A percentile compares a stretch with the other conserved stretches of the same genome.
Conservation (phyloP, 2,888 invertebrate genomes). For the Andrena dorsata region DNA sequence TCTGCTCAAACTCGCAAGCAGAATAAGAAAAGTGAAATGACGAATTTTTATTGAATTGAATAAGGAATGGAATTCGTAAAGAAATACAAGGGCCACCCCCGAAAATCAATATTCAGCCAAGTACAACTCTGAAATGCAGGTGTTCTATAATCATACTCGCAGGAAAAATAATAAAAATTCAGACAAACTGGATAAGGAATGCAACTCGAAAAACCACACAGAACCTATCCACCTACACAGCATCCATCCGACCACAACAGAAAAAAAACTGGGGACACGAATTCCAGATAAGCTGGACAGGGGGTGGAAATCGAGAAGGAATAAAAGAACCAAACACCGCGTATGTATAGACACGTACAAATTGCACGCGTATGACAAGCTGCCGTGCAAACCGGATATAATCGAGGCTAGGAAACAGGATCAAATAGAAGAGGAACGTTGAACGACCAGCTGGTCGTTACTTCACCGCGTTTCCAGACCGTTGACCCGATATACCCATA, state of each 20-base stretch:
- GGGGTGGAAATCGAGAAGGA: neutral
- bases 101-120: too few species aligned
- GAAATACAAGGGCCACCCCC: too few species aligned
- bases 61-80: too few species aligned
- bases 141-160: too few species aligned
- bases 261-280: neutral
- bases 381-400: conserved; percentile 38
- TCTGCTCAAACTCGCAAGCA: too few species aligned
- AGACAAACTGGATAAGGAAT: too few species aligned
- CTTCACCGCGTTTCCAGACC: conserved; percentile 49
- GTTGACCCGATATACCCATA: conserved; percentile 40
- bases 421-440: conserved; percentile 35
- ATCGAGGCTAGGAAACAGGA: conserved; percentile 50
- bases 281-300: neutral
- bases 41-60: too few species aligned
- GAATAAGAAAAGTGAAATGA: too few species aligned
- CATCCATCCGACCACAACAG: neutral
- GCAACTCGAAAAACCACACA: too few species aligned
- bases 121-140: too few species aligned
- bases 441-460: conserved; percentile 46
- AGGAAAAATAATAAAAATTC: too few species aligned
- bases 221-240: too few species aligned
- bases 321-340: neutral
- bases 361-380: neutral
- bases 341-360: neutral